phyloP scores from a whole-genome alignment of 1,140 invertebrate genomes.

The Proctacanthus coquilletti region DNA sequence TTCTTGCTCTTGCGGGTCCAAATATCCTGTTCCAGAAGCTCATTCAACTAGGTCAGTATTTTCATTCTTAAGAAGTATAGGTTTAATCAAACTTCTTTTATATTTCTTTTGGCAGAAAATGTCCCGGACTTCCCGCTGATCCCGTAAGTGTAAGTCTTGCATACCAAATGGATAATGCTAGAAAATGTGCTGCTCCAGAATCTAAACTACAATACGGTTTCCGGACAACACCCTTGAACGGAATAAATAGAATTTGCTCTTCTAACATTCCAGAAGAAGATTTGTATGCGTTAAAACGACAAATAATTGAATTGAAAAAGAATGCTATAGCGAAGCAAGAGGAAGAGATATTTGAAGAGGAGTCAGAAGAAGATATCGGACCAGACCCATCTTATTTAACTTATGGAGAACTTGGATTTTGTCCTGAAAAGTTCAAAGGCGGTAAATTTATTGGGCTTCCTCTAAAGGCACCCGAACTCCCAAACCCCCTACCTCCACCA shows the following conservation, averaged over 20 bases:
- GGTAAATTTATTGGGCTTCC: too few relatives aligned
- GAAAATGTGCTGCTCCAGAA: slow-evolving; percentile 23
- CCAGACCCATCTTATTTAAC: background rate
- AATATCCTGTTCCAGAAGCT: too few relatives aligned
- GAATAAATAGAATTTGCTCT: slow-evolving; percentile 10
- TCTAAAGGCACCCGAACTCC: too few relatives aligned
- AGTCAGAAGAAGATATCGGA: slow-evolving; percentile 7
- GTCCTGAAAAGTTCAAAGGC: background rate
- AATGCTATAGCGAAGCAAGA: slow-evolving; percentile 15
- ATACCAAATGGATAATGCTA: slow-evolving; percentile 20
- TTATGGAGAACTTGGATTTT: background rate
- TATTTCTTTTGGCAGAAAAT: too few relatives aligned
- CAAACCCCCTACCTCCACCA: too few relatives aligned
- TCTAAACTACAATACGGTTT: slow-evolving; percentile 31
- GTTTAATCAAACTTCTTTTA: too few relatives aligned
- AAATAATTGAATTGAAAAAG: slow-evolving; percentile 29
- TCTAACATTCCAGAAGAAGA: slow-evolving; percentile 31
- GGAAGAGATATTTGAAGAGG: slow-evolving; percentile 12
- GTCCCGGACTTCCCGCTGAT: slow-evolving; percentile 24
- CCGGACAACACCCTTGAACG: slow-evolving; percentile 23
- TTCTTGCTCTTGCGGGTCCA: too few relatives aligned
- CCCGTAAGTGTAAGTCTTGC: slow-evolving; percentile 31
- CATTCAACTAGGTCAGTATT: too few relatives aligned
- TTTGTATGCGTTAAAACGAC: slow-evolving; percentile 28
- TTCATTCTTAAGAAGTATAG: too few relatives aligned